Conservation (phyloP, 2,797 vertebrate species). For the Brachyrhaphis roseni region DNA sequence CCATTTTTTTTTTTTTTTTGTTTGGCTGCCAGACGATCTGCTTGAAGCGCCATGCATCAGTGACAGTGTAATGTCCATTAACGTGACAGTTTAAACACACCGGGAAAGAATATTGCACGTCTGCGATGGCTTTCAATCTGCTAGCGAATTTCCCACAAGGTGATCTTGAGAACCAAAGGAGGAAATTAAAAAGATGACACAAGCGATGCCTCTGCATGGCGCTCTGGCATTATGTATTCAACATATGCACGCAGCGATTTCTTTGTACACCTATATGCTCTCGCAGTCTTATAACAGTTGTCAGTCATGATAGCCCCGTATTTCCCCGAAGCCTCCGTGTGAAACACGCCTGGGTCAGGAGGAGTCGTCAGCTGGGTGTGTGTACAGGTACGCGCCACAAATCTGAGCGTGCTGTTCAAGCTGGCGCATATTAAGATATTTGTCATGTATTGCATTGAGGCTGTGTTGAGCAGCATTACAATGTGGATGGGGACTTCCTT, state of each 20-base stretch:
- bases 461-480: constrained; percentile 53
- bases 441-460: constrained; percentile 66
- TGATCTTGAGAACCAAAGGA: constrained; percentile 34
- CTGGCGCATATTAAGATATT: constrained; percentile 53
- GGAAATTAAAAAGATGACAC: constrained; percentile 27
- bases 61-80: constrained; percentile 24
- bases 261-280: not conserved
- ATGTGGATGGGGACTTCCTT: constrained; percentile 77
- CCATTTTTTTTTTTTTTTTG: not conserved
- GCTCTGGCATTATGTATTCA: constrained; percentile 26
- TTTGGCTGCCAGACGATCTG: constrained; percentile 13
- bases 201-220: constrained; percentile 17
- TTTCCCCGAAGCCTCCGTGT: constrained; percentile 18
- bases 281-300: constrained; percentile 27
- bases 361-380: constrained; percentile 14
- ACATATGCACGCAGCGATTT: constrained; percentile 10
- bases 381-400: constrained; percentile 4
- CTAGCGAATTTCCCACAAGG: constrained; percentile 33
- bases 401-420: constrained; percentile 14
- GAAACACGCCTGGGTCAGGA: constrained; percentile 8
- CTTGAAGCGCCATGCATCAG: constrained; percentile 8
- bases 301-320: constrained; percentile 35
- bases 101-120: constrained; percentile 20
- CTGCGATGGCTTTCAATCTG: constrained; percentile 28
- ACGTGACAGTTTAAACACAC: constrained; percentile 37